Evolutionary conservation across 2,113 vertebrate species (phyloP).

Genomic region (Leucopternis melanops): DNA sequence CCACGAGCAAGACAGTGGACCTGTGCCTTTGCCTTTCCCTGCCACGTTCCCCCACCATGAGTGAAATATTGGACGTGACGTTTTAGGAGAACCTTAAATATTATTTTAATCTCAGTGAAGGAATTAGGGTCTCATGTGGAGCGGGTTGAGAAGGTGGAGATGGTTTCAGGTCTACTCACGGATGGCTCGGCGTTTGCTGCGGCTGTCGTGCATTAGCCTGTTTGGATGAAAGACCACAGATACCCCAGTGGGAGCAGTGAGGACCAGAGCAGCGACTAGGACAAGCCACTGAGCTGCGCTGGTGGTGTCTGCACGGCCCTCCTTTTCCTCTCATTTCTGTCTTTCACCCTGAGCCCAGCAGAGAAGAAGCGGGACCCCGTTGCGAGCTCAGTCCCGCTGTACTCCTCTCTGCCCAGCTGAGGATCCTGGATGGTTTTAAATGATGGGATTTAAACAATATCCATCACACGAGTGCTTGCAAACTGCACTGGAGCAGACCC

Average conservation of each 20-base stretch:
- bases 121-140: not conserved
- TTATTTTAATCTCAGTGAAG: slow-evolving; percentile 57
- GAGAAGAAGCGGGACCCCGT: fast-evolving
- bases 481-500: not conserved
- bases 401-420: not conserved
- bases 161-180: not conserved
- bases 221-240: not conserved
- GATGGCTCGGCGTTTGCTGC: fast-evolving
- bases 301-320: not conserved
- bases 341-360: not conserved
- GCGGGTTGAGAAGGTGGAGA: not conserved
- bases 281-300: not conserved
- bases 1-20: not conserved
- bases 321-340: not conserved
- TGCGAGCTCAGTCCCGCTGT: fast-evolving
- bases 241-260: not conserved
- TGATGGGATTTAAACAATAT: not conserved
- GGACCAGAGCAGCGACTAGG: not conserved
- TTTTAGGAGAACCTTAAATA: slow-evolving; percentile 57
- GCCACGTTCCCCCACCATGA: not conserved
- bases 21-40: not conserved
- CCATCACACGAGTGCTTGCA: not conserved
- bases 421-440: not conserved
- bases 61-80: slow-evolving; percentile 48
- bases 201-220: not conserved